Percentiles rank a stretch among this genome's conserved stretches.
Conservation (phyloP, 2,113 vertebrate species). For the Jaculus jaculus region DNA sequence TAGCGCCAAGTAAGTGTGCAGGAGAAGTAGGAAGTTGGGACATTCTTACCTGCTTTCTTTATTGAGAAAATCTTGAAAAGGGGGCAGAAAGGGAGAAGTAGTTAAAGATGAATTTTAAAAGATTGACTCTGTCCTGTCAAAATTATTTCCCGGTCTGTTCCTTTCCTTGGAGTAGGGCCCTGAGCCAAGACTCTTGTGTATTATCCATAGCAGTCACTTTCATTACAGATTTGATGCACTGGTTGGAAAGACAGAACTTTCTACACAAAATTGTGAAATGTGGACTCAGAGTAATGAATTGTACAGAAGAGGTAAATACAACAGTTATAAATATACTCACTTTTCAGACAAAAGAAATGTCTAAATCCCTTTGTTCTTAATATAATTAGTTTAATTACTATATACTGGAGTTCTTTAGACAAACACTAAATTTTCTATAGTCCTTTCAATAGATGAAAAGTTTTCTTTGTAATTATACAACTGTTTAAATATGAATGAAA, state of each 20-base stretch:
- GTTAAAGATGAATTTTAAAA: background rate
- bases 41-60: background rate
- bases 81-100: fast-evolving
- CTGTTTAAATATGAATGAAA: background rate
- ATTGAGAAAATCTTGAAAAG: background rate
- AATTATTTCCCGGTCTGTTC: background rate
- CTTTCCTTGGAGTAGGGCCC: background rate
- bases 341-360: slow-evolving; percentile 26
- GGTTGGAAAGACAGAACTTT: background rate
- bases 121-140: background rate
- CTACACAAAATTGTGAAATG: background rate
- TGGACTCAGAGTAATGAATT: background rate
- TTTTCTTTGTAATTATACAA: background rate
- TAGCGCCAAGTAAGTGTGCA: background rate
- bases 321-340: background rate
- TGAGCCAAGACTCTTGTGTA: background rate
- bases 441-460: background rate
- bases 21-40: background rate
- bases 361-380: background rate
- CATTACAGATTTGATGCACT: background rate
- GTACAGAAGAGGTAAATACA: background rate
- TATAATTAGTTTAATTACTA: background rate
- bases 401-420: background rate
- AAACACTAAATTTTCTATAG: background rate
- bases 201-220: background rate